These are phyloP conservation scores for Clarias pachynema DNA, from an alignment of 2,797 vertebrate genomes.

Conservation along the genomic window DNA sequence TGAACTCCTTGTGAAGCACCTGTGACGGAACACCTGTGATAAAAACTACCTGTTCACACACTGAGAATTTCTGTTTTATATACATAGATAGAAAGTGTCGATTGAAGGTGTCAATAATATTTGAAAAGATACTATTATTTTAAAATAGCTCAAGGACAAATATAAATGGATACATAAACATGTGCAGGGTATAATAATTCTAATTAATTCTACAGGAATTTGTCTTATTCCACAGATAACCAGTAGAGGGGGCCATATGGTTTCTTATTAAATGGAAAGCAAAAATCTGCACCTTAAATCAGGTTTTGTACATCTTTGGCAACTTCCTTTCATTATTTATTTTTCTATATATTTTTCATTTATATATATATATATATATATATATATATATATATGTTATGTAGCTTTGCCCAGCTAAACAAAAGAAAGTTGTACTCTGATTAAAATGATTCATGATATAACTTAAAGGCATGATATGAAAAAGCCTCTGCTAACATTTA, in stretches of 20 bases:
- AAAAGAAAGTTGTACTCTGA: neutral
- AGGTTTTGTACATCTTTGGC: neutral
- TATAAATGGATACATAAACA: neutral
- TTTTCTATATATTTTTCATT: neutral
- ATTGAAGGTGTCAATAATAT: neutral
- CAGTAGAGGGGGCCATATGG: conserved; percentile 36
- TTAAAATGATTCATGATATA: neutral
- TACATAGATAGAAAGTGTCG: neutral
- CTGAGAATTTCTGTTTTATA: too few species aligned
- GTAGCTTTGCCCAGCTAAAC: neutral
- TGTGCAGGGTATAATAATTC: neutral
- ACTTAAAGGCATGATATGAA: neutral
- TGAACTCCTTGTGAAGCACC: too few species aligned
- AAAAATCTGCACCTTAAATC: neutral
- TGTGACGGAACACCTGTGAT: too few species aligned
- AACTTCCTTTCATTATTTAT: neutral
- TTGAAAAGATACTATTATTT: neutral
- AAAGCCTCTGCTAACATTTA: neutral
- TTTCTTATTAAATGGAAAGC: neutral
- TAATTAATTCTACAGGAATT: neutral
- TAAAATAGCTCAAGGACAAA: neutral
- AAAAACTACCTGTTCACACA: too few species aligned
- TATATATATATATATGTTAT: too few species aligned
- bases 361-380: too few species aligned
- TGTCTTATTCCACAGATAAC: neutral